Conservation (phyloP, 2,888 invertebrate species). For the Dryobota labecula region DNA sequence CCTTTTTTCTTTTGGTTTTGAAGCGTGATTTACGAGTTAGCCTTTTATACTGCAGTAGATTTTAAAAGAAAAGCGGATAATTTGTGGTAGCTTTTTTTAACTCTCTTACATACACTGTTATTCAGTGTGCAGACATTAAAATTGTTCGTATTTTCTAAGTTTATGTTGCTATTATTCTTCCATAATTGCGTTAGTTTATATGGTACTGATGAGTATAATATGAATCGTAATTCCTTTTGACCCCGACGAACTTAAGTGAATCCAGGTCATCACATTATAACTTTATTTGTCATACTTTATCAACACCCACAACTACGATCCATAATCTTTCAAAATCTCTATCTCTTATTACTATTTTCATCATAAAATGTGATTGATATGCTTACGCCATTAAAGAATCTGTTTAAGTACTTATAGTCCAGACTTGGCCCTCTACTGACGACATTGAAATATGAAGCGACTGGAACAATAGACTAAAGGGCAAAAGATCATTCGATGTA, state of each 20-base stretch:
- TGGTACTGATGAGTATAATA: no score
- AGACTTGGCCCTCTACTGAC: background rate
- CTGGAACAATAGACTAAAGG: constrained; percentile 34
- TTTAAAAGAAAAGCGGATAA: constrained; percentile 21
- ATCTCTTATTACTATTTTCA: background rate
- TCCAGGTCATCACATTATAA: background rate
- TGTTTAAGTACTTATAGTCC: background rate
- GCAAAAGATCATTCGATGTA: constrained; percentile 6
- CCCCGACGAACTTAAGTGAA: background rate
- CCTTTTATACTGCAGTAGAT: constrained; percentile 24
- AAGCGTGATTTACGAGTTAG: constrained; percentile 49
- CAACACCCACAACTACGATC: background rate
- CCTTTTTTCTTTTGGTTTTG: constrained; percentile 52
- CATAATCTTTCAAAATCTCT: background rate
- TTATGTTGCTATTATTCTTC: background rate
- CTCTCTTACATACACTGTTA: background rate
- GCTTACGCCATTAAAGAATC: constrained; percentile 1
- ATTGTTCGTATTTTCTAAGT: constrained; percentile 1
- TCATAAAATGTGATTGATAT: background rate
- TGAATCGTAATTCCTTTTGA: background rate
- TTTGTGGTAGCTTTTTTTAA: constrained; percentile 13
- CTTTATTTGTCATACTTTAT: background rate
- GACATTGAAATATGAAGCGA: constrained; percentile 37
- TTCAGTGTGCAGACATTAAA: constrained; percentile 12
- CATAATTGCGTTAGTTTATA: background rate